Evolutionary conservation across 2,113 vertebrate genomes (phyloP), one percentile per base, ranked within the genome.

Genomic region (Petroica traversi): DNA sequence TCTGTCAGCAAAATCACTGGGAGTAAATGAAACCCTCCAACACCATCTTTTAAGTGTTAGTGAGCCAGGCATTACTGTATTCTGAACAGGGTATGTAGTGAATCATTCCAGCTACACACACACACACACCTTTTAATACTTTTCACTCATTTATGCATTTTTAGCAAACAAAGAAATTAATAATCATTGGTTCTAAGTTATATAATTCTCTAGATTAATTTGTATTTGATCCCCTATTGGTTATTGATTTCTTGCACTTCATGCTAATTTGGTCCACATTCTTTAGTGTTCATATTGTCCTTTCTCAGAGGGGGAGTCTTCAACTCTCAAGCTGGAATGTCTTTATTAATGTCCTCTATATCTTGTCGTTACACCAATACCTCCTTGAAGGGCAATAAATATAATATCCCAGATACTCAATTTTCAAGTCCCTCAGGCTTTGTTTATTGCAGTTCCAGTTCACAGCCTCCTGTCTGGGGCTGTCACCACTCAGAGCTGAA

Each of bases 391-490:
- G 33, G 18, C 45, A 68, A 45, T 45, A 68, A 33, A 59, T 36
- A 45, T 19, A 51, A 36, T 26, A 67, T 15, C 45, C 33, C 23
- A 68, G 12, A 45, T 19, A 45, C 14, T 36, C 33, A 43, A 19
- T 23, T 38, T 59, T 45, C 54, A 61, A 3, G 18, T 61, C 33
- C 38, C 14, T 68, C 38, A 45, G 38, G 52, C 26, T 68, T 52
- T 45, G 12, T 45, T 59, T 51, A 86, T 59, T 51, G 22, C 62
- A 59, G 11, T 49, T 66, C 36, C 51, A 51, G 23, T 8, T 66
- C 71, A 25, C 0, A 0, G 19, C 28, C 36, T 48, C 57, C 19
- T 43, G 4, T 34, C 14, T 57, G 26, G 12, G 14, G 26, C 14
- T 49, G 9, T 69, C 51, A 31, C 2, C 23, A 36, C 23, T 3